Evolutionary conservation across 2,113 vertebrate genomes (phyloP), one percentile per base, ranked within the genome.

Genomic region (Ivindomyrus marchei): DNA sequence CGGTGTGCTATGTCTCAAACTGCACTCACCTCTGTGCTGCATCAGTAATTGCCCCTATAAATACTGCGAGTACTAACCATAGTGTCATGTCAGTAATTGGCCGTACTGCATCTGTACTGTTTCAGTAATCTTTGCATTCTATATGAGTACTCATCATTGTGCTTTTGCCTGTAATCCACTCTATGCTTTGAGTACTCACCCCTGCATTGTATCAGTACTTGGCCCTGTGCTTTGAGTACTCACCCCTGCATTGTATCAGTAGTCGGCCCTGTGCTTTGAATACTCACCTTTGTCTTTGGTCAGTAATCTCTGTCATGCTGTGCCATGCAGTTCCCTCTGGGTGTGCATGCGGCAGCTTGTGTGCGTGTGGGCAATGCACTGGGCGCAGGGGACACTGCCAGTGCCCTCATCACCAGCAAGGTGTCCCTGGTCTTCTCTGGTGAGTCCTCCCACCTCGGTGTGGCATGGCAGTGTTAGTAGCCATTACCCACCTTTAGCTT

Each of bases 281-380:
- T 88, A 31, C 70, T 39, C 45, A 47, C 19, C 36, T 27, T 31
- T 52, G 21, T 88, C 36, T 53, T 42, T 15, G 24, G 58, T 74
- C 42, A 31, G 49, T 87, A 56, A 87, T n/a, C 4, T 53, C 17
- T 36, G 17, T 1, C 58, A 27, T 89, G 46, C 66, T 89, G 70
- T 89, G 52, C 50, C 31, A 9, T 45, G 19, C 93, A 99, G 98
- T 95, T 98, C 77, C 96, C 97, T 27, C 89, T 97, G 56, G 96
- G 96, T 50, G 91, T 98, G 91, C 96, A 97, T 0, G 96, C 96
- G 89, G 97, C 96, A 1, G 95, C 92, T 0, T 97, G 95, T 11
- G 95, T 98, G 91, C 93, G 95, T 45, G 97, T 98, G 89, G 98
- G 97, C 80, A 97, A 97, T 0, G 97, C 97, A 5, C 92, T 98